Percentiles rank a stretch among this genome's conserved stretches.
These are phyloP conservation scores for Tokudaia muenninki DNA, from an alignment of 2,797 vertebrate genomes.

Conservation along the genomic window DNA sequence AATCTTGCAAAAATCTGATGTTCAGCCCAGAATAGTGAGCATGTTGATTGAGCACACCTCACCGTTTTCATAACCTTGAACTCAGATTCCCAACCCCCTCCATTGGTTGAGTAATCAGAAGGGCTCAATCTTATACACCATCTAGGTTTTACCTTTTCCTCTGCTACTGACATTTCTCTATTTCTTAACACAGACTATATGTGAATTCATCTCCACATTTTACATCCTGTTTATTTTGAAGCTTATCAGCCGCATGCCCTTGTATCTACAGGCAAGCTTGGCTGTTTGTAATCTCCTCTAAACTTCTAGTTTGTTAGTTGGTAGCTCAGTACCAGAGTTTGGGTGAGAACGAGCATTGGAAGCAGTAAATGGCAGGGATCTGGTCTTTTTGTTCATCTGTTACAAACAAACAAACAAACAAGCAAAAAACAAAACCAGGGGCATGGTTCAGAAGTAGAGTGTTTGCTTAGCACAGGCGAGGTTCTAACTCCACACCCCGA, in stretches of 20 bases:
- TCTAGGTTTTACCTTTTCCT: background rate
- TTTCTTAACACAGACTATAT: background rate
- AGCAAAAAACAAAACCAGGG: too few relatives aligned
- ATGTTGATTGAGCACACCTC: background rate
- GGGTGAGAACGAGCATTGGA: background rate
- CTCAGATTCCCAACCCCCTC: background rate
- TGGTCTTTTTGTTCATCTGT: background rate
- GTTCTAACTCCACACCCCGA: background rate
- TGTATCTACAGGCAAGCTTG: background rate
- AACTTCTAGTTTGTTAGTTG: background rate
- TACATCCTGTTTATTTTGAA: background rate
- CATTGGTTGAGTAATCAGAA: background rate
- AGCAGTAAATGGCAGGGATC: background rate
- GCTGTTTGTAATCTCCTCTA: background rate
- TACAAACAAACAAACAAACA: background rate
- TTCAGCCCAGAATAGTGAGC: background rate
- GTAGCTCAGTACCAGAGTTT: background rate
- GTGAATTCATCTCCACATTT: background rate
- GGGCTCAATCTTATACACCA: background rate
- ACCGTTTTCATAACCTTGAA: background rate
- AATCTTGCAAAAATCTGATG: background rate
- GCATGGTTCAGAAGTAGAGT: background rate
- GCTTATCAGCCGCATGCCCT: background rate
- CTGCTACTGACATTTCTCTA: background rate
- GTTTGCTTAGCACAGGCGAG: background rate